Evolutionary conservation across 2,888 invertebrate species (phyloP).

Genomic region (Noctua janthina): DNA sequence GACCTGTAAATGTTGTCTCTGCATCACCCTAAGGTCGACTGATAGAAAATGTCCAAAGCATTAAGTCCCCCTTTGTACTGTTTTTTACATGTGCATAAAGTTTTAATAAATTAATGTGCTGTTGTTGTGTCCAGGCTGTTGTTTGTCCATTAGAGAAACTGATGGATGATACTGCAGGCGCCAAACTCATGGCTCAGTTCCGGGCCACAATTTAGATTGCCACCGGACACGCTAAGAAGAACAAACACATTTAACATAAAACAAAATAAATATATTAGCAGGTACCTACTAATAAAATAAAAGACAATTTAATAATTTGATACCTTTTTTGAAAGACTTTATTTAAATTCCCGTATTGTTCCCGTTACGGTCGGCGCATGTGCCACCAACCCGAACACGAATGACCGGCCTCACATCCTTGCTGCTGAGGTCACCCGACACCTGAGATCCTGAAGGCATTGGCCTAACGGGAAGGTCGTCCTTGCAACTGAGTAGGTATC

Average conservation of each 20-base stretch:
- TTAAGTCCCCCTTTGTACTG: not conserved
- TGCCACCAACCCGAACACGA: constrained; percentile 67
- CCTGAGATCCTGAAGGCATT: constrained; percentile 77
- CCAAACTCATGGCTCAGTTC: not conserved
- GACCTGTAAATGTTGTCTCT: not conserved
- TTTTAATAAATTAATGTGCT: not conserved
- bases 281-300: not conserved
- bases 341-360: constrained; percentile 62
- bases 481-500: constrained; percentile 14
- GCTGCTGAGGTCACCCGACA: constrained; percentile 73
- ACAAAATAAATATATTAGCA: not conserved
- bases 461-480: constrained; percentile 70
- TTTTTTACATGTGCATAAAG: not conserved
- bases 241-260: not conserved
- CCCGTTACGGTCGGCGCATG: constrained; percentile 61
- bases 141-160: not conserved
- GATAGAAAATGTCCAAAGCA: not conserved
- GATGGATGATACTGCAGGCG: not conserved
- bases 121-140: not conserved
- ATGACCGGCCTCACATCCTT: constrained; percentile 69
- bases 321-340: constrained; percentile 56
- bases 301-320: constrained; percentile 46
- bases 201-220: not conserved
- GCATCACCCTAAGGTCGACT: not conserved
- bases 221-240: not conserved